phyloP scores from a whole-genome alignment of 64 coral and sea anemone species.

The Trachythela sp. region DNA sequence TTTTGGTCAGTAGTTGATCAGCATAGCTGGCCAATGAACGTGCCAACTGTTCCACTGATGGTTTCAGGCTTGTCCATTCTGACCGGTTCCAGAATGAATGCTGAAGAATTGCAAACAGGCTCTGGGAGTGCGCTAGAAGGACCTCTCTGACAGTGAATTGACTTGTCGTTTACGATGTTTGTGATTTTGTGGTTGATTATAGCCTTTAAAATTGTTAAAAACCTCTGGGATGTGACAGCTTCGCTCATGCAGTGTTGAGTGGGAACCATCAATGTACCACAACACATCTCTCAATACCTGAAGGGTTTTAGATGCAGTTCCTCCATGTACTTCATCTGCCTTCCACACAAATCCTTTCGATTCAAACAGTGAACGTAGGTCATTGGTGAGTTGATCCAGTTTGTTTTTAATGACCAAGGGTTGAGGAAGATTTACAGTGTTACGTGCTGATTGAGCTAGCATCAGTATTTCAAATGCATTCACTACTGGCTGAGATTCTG shows the following conservation, averaged over 20 bases:
- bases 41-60: background rate
- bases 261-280: background rate
- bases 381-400: too few species aligned
- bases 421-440: too few species aligned
- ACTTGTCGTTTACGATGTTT: background rate
- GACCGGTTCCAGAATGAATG: conserved; percentile 4
- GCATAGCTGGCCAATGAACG: background rate
- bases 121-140: background rate
- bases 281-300: background rate
- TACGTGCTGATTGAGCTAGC: too few species aligned
- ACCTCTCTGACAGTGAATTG: too few species aligned
- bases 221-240: background rate
- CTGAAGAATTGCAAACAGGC: background rate
- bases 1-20: background rate
- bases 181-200: background rate
- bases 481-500: too few species aligned
- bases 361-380: too few species aligned
- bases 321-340: too few species aligned
- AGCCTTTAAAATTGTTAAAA: background rate
- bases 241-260: background rate
- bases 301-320: too few species aligned
- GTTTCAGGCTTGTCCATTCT: background rate
- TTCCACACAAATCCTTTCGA: too few species aligned
- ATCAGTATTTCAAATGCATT: too few species aligned
- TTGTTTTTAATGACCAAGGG: too few species aligned